Base-by-base conservation (phyloP, 2,797 vertebrate genomes). In the Helarctos malayanus region DNA sequence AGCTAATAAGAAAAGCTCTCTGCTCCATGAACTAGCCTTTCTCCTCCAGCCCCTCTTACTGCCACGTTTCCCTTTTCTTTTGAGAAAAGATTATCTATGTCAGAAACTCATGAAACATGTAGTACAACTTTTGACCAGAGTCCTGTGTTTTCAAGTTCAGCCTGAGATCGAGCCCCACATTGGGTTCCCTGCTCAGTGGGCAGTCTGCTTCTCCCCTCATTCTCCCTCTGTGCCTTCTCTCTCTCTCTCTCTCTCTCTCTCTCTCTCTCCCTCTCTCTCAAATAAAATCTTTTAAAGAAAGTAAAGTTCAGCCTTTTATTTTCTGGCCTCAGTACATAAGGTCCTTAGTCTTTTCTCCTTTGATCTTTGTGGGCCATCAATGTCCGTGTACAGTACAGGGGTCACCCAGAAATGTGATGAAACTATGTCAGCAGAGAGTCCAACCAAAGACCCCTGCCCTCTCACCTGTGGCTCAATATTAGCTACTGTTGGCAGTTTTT, bases 121-220 rank as follows among this genome's bases (percentile, higher is more conserved):
- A 85, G 69, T 29, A 83, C 81, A 96, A 71, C n/a, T 59, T 80
- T 84, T 91, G n/a, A 81, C 27, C n/a, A 79, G 38, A 82, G 10
- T 54, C 56, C 41, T 87, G 16, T 32, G 13, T 35, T 79, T 92
- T 78, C 82, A 75, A 49, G 54, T n/a, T 35, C 21, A 90, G 32
- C 45, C 41, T 63, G 29, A 29, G 15, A 65, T n/a, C 18, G 32
- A 65, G 15, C 15, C 32, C 15, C 5, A 2, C 63, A 65, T 65
- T 15, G 7, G 32, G 29, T 32, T 65, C 15, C 7, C 32, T n/a
- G 14, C 32, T 65, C 32, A 65, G 32, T 3, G 7, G 63, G 63
- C 7, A 16, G 15, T 65, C 32, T n/a, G 3, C 15, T n/a, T 65
- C 32, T 18, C 29, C 63, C 63, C 63, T 15, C 63, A 65, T 18